phyloP scores from a whole-genome alignment of 2,888 invertebrate genomes.

The Tribolium freemani region DNA sequence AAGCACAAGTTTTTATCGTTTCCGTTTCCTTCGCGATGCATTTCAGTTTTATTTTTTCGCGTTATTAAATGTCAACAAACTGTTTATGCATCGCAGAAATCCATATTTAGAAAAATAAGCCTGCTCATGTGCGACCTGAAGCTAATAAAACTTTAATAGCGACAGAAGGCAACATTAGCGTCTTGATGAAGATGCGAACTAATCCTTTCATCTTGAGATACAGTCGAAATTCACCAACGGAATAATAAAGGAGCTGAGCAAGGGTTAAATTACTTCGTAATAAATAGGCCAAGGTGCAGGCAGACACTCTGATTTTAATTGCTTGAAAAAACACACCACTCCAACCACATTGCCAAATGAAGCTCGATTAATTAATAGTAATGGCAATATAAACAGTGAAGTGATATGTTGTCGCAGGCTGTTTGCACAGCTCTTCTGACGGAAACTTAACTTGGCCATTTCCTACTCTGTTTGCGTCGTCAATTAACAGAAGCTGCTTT shows the following conservation, averaged over 20 bases:
- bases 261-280: slow-evolving; percentile 35
- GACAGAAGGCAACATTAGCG: slow-evolving; percentile 40
- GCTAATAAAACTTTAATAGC: slow-evolving; percentile 36
- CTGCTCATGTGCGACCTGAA: neutral
- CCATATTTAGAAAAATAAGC: slow-evolving; percentile 1
- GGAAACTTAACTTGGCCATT: slow-evolving; percentile 34
- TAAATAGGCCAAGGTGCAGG: slow-evolving; percentile 14
- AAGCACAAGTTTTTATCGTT: neutral
- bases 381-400: slow-evolving; percentile 55
- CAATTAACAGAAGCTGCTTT: neutral
- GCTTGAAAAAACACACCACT: neutral
- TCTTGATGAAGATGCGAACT: slow-evolving; percentile 42
- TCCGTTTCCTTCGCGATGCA: neutral
- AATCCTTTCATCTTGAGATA: slow-evolving; percentile 43
- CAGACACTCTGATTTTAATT: slow-evolving; percentile 25
- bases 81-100: neutral
- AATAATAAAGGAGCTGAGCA: slow-evolving; percentile 41
- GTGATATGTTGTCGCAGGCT: slow-evolving; percentile 54
- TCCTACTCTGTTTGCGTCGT: slow-evolving; percentile 39
- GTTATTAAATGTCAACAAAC: slow-evolving; percentile 31
- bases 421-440: slow-evolving; percentile 51
- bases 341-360: slow-evolving; percentile 39
- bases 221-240: slow-evolving; percentile 42
- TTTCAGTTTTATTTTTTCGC: slow-evolving; percentile 9
- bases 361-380: slow-evolving; percentile 56